These are phyloP conservation scores for Drosophila prosaltans DNA, from an alignment of 1,140 invertebrate species.

Conservation along the genomic window DNA sequence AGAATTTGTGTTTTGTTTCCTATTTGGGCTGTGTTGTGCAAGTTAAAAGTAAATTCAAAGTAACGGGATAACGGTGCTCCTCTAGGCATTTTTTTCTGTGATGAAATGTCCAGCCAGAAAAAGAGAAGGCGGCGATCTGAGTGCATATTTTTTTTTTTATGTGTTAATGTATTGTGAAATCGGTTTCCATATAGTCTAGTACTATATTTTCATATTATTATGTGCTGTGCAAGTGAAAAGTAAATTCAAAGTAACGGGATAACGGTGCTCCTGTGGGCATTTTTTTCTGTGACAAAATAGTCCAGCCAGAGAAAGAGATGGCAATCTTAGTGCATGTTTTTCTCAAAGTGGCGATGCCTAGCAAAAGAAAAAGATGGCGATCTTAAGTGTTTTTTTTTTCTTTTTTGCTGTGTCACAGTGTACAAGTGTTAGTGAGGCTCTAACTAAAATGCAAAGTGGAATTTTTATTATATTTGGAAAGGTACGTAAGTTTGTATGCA, in stretches of 20 bases:
- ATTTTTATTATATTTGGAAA: too few species aligned
- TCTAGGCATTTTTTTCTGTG: not conserved
- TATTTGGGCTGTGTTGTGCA: not conserved
- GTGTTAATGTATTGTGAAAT: too few species aligned
- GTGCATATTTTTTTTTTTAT: not conserved
- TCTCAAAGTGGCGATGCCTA: not conserved
- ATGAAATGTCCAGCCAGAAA: not conserved
- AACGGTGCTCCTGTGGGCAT: not conserved
- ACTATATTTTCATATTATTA: too few species aligned
- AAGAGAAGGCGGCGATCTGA: not conserved
- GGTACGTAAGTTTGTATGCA: not conserved
- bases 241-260: not conserved
- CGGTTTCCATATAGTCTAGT: too few species aligned
- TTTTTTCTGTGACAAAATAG: not conserved
- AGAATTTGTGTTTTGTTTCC: not conserved
- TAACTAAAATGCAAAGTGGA: too few species aligned
- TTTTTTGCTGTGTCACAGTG: too few species aligned
- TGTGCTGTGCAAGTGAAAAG: not conserved
- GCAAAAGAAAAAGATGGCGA: not conserved
- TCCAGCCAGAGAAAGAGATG: not conserved
- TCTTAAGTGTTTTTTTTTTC: too few species aligned
- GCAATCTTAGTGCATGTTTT: not conserved
- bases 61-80: not conserved
- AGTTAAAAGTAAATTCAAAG: not conserved
- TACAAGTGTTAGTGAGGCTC: too few species aligned